Conservation (phyloP, 2,797 vertebrate genomes). For the Phalanger gymnotis region DNA sequence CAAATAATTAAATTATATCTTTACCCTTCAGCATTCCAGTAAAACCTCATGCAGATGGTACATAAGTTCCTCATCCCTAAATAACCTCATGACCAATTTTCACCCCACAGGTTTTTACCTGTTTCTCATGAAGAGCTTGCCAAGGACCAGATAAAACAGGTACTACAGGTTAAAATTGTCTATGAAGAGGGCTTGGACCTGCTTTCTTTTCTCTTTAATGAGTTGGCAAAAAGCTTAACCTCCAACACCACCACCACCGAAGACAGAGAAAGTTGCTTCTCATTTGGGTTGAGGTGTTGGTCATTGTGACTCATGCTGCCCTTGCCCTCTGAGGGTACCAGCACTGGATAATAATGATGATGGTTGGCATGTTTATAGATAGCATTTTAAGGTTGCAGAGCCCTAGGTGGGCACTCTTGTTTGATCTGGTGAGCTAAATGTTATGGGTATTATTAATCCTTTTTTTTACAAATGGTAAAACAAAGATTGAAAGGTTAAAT, state of each 20-base stretch:
- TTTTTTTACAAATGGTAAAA: neutral
- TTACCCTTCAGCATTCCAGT: neutral
- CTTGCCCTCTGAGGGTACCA: neutral
- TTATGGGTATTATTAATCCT: neutral
- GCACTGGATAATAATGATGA: neutral
- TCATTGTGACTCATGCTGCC: neutral
- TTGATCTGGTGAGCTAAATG: neutral
- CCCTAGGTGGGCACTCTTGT: neutral
- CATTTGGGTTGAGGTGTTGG: neutral
- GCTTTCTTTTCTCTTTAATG: neutral
- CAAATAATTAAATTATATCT: neutral
- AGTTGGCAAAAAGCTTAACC: neutral
- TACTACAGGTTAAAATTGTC: slow-evolving; percentile 18
- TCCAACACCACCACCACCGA: neutral
- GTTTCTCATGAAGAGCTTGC: slow-evolving; percentile 1
- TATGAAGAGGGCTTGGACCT: neutral
- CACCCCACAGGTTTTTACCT: slow-evolving; percentile 1
- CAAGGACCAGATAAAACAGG: slow-evolving; percentile 11
- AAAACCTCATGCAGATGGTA: neutral
- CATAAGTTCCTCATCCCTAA: neutral
- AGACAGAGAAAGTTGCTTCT: neutral
- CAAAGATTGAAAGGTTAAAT: neutral
- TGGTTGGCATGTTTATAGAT: neutral
- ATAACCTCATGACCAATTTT: neutral
- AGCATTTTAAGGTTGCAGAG: neutral